A percentile compares a stretch with the other conserved stretches of the same genome.
Evolutionary conservation across 2,113 vertebrate genomes (phyloP).

Genomic region (Nycticebus coucang): DNA sequence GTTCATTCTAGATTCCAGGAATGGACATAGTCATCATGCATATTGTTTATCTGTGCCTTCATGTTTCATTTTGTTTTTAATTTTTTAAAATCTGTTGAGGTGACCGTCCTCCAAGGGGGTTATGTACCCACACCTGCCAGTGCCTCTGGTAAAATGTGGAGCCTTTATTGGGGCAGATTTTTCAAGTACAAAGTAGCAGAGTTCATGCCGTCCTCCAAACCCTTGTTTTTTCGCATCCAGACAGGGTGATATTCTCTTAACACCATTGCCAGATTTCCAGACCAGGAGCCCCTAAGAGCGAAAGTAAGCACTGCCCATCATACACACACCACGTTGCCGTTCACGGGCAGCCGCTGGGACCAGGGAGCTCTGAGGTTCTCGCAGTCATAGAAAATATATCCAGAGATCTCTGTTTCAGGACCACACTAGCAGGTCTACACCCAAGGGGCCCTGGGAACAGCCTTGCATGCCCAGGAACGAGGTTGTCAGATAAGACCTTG

Average conservation of each 20-base stretch:
- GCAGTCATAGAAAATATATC: background rate
- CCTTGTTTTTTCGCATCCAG: background rate
- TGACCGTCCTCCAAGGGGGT: background rate
- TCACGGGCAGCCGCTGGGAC: background rate
- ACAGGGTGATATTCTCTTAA: rapidly evolving
- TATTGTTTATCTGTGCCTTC: background rate
- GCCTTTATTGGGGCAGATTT: background rate
- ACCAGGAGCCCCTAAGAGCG: rapidly evolving
- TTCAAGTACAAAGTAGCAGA: background rate
- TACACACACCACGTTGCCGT: background rate
- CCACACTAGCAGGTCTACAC: rapidly evolving
- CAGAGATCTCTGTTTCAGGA: background rate
- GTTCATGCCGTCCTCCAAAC: background rate
- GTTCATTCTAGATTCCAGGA: background rate
- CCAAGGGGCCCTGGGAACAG: rapidly evolving
- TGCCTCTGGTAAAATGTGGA: background rate
- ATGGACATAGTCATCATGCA: rapidly evolving
- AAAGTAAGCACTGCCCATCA: no score
- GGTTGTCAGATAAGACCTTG: background rate
- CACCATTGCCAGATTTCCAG: background rate
- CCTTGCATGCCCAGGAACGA: background rate
- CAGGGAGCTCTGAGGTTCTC: background rate
- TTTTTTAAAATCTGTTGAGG: background rate
- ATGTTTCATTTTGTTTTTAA: background rate
- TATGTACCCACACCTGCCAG: rapidly evolving